A percentile compares a stretch with the other conserved stretches of the same genome.
These are phyloP conservation scores for Percina caprodes DNA, from an alignment of 2,113 vertebrate species.

Conservation along the genomic window DNA sequence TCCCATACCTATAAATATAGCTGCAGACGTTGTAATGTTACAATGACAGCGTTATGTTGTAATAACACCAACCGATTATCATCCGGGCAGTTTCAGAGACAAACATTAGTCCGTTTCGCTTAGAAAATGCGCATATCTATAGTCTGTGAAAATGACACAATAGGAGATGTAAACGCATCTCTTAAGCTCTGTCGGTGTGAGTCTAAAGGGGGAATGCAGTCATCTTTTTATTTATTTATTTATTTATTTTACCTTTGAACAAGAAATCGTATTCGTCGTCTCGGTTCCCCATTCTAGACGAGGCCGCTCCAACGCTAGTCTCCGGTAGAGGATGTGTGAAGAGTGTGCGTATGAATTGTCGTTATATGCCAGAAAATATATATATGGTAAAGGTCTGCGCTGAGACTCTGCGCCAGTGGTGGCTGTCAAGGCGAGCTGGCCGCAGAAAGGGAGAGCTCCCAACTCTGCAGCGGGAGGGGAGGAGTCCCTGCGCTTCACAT, in stretches of 20 bases:
- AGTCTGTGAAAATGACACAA: slow-evolving; percentile 30
- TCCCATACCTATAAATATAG: slow-evolving; percentile 69
- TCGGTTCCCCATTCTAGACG: slow-evolving; percentile 88
- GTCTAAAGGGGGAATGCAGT: slow-evolving; percentile 66
- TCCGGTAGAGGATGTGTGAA: slow-evolving; percentile 65
- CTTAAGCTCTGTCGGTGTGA: slow-evolving; percentile 43
- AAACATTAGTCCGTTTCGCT: slow-evolving; percentile 11
- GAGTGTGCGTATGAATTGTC: slow-evolving; percentile 38
- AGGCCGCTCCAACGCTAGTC: slow-evolving; percentile 74
- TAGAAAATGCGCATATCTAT: slow-evolving; percentile 5
- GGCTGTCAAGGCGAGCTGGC: slow-evolving; percentile 81
- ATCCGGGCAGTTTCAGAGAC: slow-evolving; percentile 47
- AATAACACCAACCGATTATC: slow-evolving; percentile 55
- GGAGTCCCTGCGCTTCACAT: slow-evolving; percentile 77
- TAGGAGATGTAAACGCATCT: slow-evolving; percentile 31
- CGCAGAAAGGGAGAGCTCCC: slow-evolving; percentile 78
- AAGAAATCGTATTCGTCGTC: slow-evolving; percentile 91
- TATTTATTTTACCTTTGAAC: slow-evolving; percentile 86
- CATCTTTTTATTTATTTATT: slow-evolving; percentile 40
- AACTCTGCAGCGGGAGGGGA: slow-evolving; percentile 85
- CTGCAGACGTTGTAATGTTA: slow-evolving; percentile 69
- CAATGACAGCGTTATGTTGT: slow-evolving; percentile 71
- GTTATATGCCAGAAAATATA: slow-evolving; percentile 48
- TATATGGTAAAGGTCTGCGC: slow-evolving; percentile 58
- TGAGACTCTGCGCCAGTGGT: slow-evolving; percentile 81